phyloP scores from a whole-genome alignment of 2,888 invertebrate species.

The Cremastinae sp. region DNA sequence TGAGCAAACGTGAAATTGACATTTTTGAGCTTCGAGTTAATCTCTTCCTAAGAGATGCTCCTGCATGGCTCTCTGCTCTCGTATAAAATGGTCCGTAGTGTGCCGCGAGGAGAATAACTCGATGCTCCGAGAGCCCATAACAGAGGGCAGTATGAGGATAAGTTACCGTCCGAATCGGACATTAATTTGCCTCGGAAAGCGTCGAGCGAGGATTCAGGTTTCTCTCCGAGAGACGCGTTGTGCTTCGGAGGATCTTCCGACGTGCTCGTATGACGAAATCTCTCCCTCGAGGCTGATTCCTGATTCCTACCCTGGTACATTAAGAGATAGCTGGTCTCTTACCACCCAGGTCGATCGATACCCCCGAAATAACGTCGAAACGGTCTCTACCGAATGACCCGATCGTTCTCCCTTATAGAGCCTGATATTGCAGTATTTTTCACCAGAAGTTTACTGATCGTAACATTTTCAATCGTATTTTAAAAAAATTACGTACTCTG shows the following conservation, averaged over 20 bases:
- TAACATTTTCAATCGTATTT: too few relatives aligned
- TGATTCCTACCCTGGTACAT: constrained; percentile 66
- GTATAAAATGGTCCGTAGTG: too few relatives aligned
- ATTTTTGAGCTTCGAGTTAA: too few relatives aligned
- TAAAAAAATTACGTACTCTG: too few relatives aligned
- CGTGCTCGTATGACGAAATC: constrained; percentile 62
- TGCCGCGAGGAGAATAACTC: constrained; percentile 29
- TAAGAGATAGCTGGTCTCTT: constrained; percentile 72
- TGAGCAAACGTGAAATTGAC: neutral
- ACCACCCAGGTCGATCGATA: constrained; percentile 74
- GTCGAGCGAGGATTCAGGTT: constrained; percentile 33
- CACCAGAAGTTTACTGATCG: too few relatives aligned
- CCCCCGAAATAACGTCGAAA: constrained; percentile 65
- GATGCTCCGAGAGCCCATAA: constrained; percentile 62
- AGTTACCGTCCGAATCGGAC: constrained; percentile 71
- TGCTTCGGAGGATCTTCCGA: constrained; percentile 21
- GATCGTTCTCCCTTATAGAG: neutral
- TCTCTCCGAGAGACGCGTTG: constrained; percentile 13
- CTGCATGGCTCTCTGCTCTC: neutral
- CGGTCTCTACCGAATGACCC: constrained; percentile 7
- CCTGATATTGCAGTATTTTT: too few relatives aligned
- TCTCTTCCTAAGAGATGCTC: neutral
- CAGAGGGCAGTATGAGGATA: constrained; percentile 57
- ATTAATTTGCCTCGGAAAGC: constrained; percentile 76
- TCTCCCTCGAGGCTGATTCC: constrained; percentile 72